phyloP scores from a whole-genome alignment of 2,113 vertebrate species.

The Cathartes aura region DNA sequence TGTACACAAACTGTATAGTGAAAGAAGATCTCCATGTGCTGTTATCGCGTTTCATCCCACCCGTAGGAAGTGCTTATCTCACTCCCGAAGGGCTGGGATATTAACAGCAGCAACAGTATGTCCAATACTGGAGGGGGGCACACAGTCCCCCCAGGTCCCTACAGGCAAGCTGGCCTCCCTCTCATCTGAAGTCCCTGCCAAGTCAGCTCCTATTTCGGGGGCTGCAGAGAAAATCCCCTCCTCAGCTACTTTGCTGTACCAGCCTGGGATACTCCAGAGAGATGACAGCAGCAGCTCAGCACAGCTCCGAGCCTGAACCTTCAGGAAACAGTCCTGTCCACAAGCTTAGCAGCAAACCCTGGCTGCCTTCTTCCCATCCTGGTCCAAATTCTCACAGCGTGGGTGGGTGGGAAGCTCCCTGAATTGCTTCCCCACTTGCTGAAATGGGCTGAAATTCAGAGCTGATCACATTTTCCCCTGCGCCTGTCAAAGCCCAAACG shows the following conservation, averaged over 20 bases:
- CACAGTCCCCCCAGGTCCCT: no score
- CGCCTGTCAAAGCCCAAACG: constrained; percentile 52
- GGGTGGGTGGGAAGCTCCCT: constrained; percentile 63
- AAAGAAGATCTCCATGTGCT: not conserved
- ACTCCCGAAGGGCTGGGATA: not conserved
- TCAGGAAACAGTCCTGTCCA: constrained; percentile 5
- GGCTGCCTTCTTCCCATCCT: constrained; percentile 40
- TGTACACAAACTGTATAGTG: not conserved
- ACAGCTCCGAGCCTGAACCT: not conserved
- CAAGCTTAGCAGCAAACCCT: constrained; percentile 24
- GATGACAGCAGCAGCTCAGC: not conserved
- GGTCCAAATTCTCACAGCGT: constrained; percentile 52
- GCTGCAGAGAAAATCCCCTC: not conserved
- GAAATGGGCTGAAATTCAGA: constrained; percentile 66
- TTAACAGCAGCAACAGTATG: not conserved
- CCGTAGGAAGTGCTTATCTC: not conserved
- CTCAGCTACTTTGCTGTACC: not conserved
- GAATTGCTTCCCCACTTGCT: constrained; percentile 57
- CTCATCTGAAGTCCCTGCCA: not conserved
- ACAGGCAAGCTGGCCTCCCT: no score
- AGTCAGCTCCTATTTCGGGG: not conserved
- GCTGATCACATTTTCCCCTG: constrained; percentile 58
- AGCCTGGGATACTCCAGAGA: not conserved
- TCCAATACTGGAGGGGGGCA: no score
- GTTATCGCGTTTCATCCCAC: not conserved